A percentile compares a stretch with the other conserved stretches of the same genome.
These are phyloP conservation scores for Murina feae DNA, from an alignment of 2,113 vertebrate species.

Conservation along the genomic window DNA sequence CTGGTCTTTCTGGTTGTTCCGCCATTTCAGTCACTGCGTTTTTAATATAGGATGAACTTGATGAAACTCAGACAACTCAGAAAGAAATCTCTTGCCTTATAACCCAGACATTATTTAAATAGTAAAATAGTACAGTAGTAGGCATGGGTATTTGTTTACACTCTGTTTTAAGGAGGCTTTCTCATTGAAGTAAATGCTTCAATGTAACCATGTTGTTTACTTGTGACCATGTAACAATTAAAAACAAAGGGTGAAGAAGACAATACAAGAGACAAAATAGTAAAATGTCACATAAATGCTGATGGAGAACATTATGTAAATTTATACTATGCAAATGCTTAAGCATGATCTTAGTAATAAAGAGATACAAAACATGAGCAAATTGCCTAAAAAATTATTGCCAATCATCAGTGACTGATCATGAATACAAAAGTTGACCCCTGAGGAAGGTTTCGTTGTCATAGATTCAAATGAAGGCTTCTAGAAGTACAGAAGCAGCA, in stretches of 20 bases:
- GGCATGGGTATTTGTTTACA: background rate
- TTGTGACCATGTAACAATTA: background rate
- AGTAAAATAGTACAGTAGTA: background rate
- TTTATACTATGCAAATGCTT: constrained; percentile 13
- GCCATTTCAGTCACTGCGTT: too few relatives aligned
- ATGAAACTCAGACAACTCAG: background rate
- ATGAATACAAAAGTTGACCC: constrained; percentile 1
- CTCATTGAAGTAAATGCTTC: background rate
- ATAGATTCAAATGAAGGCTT: background rate
- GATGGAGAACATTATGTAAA: constrained; percentile 28
- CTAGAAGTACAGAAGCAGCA: background rate
- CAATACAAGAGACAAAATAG: constrained; percentile 36
- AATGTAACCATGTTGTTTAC: too few relatives aligned
- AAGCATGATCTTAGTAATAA: background rate
- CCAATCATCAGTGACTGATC: background rate
- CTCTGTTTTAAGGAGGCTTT: background rate
- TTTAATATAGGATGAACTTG: too few relatives aligned
- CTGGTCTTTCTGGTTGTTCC: too few relatives aligned
- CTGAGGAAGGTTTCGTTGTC: background rate
- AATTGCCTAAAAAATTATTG: background rate
- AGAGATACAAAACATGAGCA: background rate
- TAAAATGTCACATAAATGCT: constrained; percentile 30
- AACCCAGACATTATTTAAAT: background rate
- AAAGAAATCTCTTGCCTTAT: background rate
- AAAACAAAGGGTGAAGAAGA: constrained; percentile 12